Conservation (phyloP, 2,888 invertebrate genomes). For the Pterobdella sp. region DNA sequence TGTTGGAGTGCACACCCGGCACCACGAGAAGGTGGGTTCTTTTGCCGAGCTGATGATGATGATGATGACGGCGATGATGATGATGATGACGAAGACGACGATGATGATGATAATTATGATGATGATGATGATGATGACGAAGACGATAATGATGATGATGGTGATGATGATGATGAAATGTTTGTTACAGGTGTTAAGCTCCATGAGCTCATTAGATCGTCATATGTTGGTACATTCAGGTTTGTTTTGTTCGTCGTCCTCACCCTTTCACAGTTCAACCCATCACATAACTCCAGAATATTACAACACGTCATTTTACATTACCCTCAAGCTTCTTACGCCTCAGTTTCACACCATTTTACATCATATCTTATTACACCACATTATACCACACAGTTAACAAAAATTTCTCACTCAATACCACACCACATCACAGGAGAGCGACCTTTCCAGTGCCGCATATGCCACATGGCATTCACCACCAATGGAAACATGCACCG, state of each 20-base stretch:
- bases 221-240: constrained; percentile 70
- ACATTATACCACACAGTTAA: constrained; percentile 5
- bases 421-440: constrained; percentile 55
- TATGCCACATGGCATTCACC: constrained; percentile 71
- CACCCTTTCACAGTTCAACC: background rate
- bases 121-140: background rate
- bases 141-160: background rate
- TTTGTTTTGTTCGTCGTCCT: constrained; percentile 34
- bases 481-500: constrained; percentile 79
- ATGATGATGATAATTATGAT: background rate
- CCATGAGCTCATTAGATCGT: constrained; percentile 69
- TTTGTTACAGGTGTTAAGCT: constrained; percentile 61
- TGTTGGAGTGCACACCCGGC: too few relatives aligned
- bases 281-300: background rate
- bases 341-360: background rate
- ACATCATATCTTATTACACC: background rate
- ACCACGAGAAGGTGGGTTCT: too few relatives aligned
- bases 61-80: background rate
- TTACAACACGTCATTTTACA: too few relatives aligned
- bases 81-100: background rate
- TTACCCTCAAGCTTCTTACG: background rate
- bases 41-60: too few relatives aligned
- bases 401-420: background rate
- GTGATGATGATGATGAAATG: background rate
- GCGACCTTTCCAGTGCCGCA: constrained; percentile 69